A percentile compares a stretch with the other conserved stretches of the same genome.
These are phyloP conservation scores for Desmophyllum pertusum DNA, from an alignment of 92 coral and sea anemone species.

Conservation along the genomic window DNA sequence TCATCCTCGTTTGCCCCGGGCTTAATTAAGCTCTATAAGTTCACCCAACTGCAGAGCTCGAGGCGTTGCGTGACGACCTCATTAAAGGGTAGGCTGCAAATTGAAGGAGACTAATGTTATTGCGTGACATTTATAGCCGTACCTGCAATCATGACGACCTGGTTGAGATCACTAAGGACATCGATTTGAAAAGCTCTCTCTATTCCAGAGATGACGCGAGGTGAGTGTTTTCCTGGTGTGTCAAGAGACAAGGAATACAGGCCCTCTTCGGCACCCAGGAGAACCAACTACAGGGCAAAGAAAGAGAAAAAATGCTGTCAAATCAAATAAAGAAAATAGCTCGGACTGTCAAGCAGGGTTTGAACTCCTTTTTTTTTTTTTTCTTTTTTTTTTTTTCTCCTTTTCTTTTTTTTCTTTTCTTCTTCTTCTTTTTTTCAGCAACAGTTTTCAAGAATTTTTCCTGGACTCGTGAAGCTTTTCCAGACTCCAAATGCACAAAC, in stretches of 20 bases:
- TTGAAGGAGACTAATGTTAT: too few species aligned
- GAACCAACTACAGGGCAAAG: constrained; percentile 61
- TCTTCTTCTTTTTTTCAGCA: too few species aligned
- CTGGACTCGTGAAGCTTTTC: too few species aligned
- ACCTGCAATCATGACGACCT: constrained; percentile 91
- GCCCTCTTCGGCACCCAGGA: constrained; percentile 96
- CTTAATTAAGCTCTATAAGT: too few species aligned
- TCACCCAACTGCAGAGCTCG: too few species aligned
- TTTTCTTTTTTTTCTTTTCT: too few species aligned
- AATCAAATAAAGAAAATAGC: not conserved
- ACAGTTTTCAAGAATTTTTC: not conserved
- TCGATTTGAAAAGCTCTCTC: constrained; percentile 90
- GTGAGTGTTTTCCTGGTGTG: constrained; percentile 66
- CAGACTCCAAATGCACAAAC: too few species aligned
- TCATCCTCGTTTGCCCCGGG: too few species aligned
- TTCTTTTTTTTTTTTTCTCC: too few species aligned
- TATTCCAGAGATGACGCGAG: constrained; percentile 90
- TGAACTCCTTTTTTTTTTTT: too few species aligned
- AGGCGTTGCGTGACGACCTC: too few species aligned
- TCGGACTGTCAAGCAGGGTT: not conserved
- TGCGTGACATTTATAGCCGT: constrained; percentile 1
- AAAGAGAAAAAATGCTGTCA: not conserved
- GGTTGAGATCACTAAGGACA: constrained; percentile 68
- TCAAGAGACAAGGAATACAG: constrained; percentile 77
- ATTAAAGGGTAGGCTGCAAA: too few species aligned